Conservation (phyloP, 2,113 vertebrate species). For the Addax nasomaculatus region DNA sequence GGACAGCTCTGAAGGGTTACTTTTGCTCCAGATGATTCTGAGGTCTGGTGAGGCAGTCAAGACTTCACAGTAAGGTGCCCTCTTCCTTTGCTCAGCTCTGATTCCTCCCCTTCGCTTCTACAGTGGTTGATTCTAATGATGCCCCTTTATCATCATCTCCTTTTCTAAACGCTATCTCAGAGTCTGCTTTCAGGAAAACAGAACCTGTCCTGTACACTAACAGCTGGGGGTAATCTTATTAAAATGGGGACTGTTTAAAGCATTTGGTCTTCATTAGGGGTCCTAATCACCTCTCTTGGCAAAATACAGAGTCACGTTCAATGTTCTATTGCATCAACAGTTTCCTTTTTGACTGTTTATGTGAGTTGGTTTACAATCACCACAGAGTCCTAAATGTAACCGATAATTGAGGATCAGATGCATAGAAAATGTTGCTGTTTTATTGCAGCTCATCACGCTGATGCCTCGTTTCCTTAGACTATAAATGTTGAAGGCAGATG, state of each 20-base stretch:
- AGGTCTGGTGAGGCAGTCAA: not conserved
- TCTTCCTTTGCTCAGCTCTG: not conserved
- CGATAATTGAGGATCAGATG: not conserved
- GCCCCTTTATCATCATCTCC: not conserved
- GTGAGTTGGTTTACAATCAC: not conserved
- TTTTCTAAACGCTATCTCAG: not conserved
- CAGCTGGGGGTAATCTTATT: not conserved
- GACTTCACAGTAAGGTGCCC: fast-evolving
- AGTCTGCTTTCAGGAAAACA: not conserved
- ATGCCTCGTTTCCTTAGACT: not conserved
- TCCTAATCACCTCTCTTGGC: not conserved
- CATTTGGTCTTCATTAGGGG: not conserved
- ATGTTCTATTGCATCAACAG: not conserved
- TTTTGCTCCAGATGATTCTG: not conserved
- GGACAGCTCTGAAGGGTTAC: not conserved
- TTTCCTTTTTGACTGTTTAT: not conserved
- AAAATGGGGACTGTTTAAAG: not conserved
- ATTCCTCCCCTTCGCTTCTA: not conserved
- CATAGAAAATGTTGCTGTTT: not conserved
- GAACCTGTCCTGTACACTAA: not conserved
- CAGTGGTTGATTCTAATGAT: not conserved
- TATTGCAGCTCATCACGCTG: not conserved
- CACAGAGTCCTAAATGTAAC: not conserved
- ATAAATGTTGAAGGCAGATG: not conserved
- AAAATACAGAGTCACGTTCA: not conserved